Evolutionary conservation across 2,888 invertebrate genomes (phyloP).

Genomic region (Tholera decimalis): DNA sequence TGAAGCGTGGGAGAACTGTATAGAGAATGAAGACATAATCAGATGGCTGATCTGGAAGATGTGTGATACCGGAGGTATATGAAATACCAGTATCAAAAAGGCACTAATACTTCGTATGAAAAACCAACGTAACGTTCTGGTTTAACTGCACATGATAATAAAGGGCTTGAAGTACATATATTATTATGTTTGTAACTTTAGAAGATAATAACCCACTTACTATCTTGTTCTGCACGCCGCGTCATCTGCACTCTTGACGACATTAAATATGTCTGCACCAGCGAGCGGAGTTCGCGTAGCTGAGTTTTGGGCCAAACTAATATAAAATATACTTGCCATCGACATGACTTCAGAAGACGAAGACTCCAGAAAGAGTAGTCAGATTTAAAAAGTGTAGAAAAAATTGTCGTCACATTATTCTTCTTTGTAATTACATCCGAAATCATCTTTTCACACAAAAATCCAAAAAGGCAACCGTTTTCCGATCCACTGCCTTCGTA

Average conservation of each 20-base stretch:
- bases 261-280: too few relatives aligned
- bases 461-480: conserved; percentile 41
- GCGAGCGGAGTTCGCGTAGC: too few relatives aligned
- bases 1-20: conserved; percentile 12
- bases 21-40: background rate
- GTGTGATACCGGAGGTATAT: background rate
- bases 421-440: conserved; percentile 8
- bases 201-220: too few relatives aligned
- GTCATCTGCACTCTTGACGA: too few relatives aligned
- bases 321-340: too few relatives aligned
- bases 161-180: background rate
- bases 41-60: background rate
- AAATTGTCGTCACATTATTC: conserved; percentile 22
- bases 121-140: background rate
- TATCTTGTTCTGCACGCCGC: too few relatives aligned
- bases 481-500: conserved; percentile 38
- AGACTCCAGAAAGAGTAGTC: background rate
- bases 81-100: background rate
- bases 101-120: background rate
- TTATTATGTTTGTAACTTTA: background rate
- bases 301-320: too few relatives aligned
- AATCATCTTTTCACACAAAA: conserved; percentile 44
- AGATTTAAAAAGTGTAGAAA: background rate
- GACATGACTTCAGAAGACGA: too few relatives aligned
- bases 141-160: background rate